A percentile compares a stretch with the other conserved stretches of the same genome.
phyloP scores from a whole-genome alignment of 1,140 invertebrate species.

The Drosophila pseudoobscura region DNA sequence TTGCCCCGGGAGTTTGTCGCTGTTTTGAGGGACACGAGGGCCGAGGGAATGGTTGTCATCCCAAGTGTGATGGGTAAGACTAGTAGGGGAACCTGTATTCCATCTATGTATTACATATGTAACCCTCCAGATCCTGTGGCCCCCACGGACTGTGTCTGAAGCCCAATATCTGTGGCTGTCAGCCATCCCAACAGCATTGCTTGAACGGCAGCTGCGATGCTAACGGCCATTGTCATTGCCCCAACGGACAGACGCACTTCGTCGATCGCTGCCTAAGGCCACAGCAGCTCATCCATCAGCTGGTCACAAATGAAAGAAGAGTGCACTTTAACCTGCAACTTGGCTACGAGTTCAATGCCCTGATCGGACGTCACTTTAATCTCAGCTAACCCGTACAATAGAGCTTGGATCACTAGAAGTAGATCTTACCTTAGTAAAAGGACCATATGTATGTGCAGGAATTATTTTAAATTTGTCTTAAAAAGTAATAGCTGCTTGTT shows the following conservation, averaged over 20 bases:
- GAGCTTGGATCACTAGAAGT: not conserved
- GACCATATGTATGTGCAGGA: no score
- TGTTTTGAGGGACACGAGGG: slow-evolving; percentile 86
- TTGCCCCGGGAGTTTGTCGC: slow-evolving; percentile 84
- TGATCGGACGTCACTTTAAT: slow-evolving; percentile 71
- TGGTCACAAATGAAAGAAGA: slow-evolving; percentile 31
- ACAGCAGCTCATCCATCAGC: slow-evolving; percentile 10
- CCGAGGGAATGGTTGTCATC: slow-evolving; percentile 55
- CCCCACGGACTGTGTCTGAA: slow-evolving; percentile 62
- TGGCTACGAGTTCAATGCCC: slow-evolving; percentile 62
- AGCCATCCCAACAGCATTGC: slow-evolving; percentile 46
- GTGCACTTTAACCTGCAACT: slow-evolving; percentile 47
- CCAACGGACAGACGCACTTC: slow-evolving; percentile 51
- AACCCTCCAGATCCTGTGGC: slow-evolving; percentile 59
- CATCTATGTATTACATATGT: not conserved
- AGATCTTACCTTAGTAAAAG: no score
- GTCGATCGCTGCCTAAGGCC: slow-evolving; percentile 59
- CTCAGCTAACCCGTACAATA: slow-evolving; percentile 26
- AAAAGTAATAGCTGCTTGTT: no score
- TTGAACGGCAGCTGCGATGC: slow-evolving; percentile 51
- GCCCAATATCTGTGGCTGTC: slow-evolving; percentile 71
- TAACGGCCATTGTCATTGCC: slow-evolving; percentile 56
- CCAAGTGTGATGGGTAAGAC: slow-evolving; percentile 61
- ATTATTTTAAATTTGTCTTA: no score
- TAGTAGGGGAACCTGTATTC: not conserved